Evolutionary conservation across 2,888 invertebrate species (phyloP).

Genomic region (Lasius platythorax): DNA sequence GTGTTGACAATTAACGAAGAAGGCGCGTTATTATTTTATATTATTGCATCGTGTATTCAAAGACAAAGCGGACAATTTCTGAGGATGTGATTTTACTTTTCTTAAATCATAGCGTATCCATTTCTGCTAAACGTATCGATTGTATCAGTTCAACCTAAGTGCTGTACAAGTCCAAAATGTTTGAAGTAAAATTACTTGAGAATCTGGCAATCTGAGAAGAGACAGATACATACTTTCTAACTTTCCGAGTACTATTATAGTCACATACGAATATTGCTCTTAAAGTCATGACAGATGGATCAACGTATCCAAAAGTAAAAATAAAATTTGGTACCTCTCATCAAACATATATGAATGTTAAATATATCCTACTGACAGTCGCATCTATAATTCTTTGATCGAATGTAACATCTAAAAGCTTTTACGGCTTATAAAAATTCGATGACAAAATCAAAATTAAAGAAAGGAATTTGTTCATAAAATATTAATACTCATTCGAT

Average conservation of each 20-base stretch:
- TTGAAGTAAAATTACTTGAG: not conserved
- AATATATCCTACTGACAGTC: not conserved
- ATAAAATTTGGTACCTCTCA: constrained; percentile 9
- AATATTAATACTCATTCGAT: not conserved
- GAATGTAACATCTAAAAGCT: not conserved
- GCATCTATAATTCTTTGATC: not conserved
- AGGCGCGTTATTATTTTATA: not conserved
- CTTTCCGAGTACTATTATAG: constrained; percentile 16
- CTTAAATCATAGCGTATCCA: no score
- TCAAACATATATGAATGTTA: constrained; percentile 23
- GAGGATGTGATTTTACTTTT: not conserved
- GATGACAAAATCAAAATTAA: not conserved
- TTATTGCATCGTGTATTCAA: not conserved
- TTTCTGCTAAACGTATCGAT: constrained; percentile 16
- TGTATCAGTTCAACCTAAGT: not conserved
- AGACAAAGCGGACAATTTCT: not conserved
- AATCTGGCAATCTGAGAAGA: not conserved
- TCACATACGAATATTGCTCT: not conserved
- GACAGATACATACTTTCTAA: not conserved
- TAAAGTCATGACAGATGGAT: not conserved
- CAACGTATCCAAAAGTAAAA: not conserved
- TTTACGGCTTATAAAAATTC: not conserved
- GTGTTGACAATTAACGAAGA: not conserved
- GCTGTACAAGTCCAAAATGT: not conserved
- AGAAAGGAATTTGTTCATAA: not conserved